Evolutionary conservation across 2,888 invertebrate species (phyloP).

Genomic region (Nemapogon koenigi): DNA sequence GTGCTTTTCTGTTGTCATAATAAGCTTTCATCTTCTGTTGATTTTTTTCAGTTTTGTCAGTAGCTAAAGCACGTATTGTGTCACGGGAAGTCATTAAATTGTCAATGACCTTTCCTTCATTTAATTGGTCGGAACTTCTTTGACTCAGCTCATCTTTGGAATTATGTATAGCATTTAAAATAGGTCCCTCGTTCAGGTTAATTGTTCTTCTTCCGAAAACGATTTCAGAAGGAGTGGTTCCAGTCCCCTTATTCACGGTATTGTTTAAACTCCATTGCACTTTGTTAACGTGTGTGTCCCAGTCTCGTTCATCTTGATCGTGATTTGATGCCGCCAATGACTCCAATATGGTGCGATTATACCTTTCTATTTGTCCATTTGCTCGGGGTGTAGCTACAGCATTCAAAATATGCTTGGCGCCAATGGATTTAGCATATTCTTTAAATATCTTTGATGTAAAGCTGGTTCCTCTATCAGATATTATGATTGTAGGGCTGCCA

Average conservation of each 20-base stretch:
- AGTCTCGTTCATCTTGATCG: constrained; percentile 7
- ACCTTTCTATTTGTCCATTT: constrained; percentile 19
- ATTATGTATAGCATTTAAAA: constrained; percentile 5
- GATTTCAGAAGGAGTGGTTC: too few species aligned
- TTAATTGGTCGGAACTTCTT: neutral
- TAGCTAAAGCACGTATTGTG: neutral
- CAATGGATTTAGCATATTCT: constrained; percentile 3
- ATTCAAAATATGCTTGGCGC: constrained; percentile 16
- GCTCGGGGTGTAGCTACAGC: constrained; percentile 19
- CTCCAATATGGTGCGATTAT: constrained; percentile 17
- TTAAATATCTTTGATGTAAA: constrained; percentile 10
- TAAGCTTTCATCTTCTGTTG: constrained; percentile 3
- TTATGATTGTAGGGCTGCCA: constrained; percentile 10
- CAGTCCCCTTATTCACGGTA: too few species aligned
- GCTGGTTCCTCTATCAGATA: constrained; percentile 12
- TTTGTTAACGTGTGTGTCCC: constrained; percentile 14
- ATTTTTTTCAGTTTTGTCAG: neutral
- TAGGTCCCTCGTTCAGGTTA: constrained; percentile 1
- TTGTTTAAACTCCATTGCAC: too few species aligned
- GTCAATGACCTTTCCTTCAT: too few species aligned
- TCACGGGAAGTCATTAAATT: neutral
- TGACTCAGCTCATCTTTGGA: neutral
- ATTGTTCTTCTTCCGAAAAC: constrained; percentile 12
- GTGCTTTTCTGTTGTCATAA: neutral
- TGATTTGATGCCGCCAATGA: constrained; percentile 9